Evolutionary conservation across 2,113 vertebrate genomes (phyloP), one percentile per base, ranked within the genome.

Genomic region (Amblyopsis rosae): DNA sequence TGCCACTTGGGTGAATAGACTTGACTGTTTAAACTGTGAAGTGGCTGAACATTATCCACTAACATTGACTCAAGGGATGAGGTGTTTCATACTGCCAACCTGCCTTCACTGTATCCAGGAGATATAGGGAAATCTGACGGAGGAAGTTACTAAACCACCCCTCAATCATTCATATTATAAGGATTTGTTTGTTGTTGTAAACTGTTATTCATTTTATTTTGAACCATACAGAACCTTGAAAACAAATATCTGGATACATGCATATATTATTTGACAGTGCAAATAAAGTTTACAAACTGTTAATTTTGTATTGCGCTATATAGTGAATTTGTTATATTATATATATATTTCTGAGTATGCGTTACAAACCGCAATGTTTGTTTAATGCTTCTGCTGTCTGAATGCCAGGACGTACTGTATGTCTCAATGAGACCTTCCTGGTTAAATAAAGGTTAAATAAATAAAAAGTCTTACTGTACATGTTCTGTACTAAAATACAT

Each of bases 31-130:
- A 64, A 78, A 61, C 68, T 32, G 65, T 12, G 11, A 11, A 61
- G 62, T 35, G 72, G 62, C 55, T 59, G 58, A 65, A 55, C 33
- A 63, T 65, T 70, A 81, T 77, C 32, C 67, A 72, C 65, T 19
- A 6, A 50, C 4, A 9, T 33, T 16, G 54, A 49, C 65, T 65
- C 69, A 76, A 68, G 16, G 62, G 56, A 83, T 72, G 32, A 74
- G 47, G 10, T 58, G 66, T 63, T 72, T 73, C 53, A 48, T 62
- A 49, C 11, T n/a, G 70, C 73, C 55, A 79, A 70, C 48, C 56
- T 57, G 57, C 35, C 59, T 68, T 68, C 64, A 65, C 80, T 62
- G 63, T 65, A 67, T 9, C 41, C 35, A 41, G 35, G 35, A 6
- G 35, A 41, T 41, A 41, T 6, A 41, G 35, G 35, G 4, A 41